Evolutionary conservation across 2,888 invertebrate genomes (phyloP), one percentile per base, ranked within the genome.

Genomic region (Meghimatium bilineatum): DNA sequence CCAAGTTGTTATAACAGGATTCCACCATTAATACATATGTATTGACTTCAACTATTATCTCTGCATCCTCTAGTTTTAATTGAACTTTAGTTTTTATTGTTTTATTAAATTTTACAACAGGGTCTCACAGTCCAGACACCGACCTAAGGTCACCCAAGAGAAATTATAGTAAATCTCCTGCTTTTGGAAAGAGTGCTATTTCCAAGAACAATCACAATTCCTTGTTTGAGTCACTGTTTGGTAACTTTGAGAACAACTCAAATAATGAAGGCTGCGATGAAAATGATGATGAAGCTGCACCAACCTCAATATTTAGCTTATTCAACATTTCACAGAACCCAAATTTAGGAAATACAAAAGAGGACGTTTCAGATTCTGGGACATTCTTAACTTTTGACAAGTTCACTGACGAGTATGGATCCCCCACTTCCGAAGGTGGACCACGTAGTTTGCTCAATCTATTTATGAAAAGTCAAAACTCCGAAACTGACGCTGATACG

Each of bases 141-240:
- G 32, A 32, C 52, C 6, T 36, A 34, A 17, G 63, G 1, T 38
- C 63, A 36, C 60, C 76, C 34, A 63, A 36, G 23, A 23, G 49
- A 29, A 77, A 63, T 34, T 77, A 60, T 38, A 56, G 56, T 23
- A 74, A 49, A 44, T 36, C 34, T 32, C 12, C 38, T 12, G 23
- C 52, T 34, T 17, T 1, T 34, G 32, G 26, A 38, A 75, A 56
- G 44, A 26, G 56, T 36, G n/a, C 78, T 44, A 0, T 29, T 29
- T 34, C 63, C n/a, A 23, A 44, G 29, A 17, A 38, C 36, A 63
- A 26, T 23, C 60, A 77, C 3, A n/a, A 63, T 29, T 77, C 63
- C 36, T 38, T 36, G 32, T 44, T 77, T 0, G 77, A n/a, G 63
- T 77, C 77, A 20, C 77, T 79, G 67, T 79, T 79, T 79, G 67